These are phyloP conservation scores for Unio pictorum DNA, from an alignment of 2,888 invertebrate species.

Conservation along the genomic window DNA sequence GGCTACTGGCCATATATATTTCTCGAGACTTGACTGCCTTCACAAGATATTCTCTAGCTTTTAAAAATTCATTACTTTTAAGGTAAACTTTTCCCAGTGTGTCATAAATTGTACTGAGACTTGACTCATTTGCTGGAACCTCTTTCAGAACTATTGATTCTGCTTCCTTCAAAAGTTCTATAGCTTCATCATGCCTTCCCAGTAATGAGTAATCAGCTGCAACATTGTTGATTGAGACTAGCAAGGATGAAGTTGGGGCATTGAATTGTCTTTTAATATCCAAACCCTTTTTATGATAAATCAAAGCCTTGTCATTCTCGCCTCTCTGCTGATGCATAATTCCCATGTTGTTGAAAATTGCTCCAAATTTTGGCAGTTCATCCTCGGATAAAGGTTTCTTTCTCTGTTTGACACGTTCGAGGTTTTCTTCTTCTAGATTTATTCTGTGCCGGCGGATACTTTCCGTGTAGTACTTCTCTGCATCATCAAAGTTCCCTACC, in stretches of 20 bases:
- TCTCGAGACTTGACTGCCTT: constrained; percentile 20
- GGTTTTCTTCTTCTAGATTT: constrained; percentile 23
- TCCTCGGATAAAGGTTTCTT: neutral
- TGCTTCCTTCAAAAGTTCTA: constrained; percentile 24
- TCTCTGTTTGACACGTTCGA: neutral
- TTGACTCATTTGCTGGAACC: constrained; percentile 3
- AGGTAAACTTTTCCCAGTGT: constrained; percentile 21
- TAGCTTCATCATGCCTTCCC: constrained; percentile 20
- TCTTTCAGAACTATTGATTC: constrained; percentile 12
- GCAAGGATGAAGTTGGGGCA: constrained; percentile 27
- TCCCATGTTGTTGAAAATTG: constrained; percentile 46
- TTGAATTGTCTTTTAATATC: constrained; percentile 31
- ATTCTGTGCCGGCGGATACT: constrained; percentile 17
- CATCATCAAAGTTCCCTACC: constrained; percentile 40
- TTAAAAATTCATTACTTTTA: constrained; percentile 7
- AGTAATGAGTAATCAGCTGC: constrained; percentile 18
- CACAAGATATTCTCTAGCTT: constrained; percentile 16
- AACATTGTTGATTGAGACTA: constrained; percentile 39
- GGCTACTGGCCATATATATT: constrained; percentile 4
- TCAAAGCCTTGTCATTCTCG: constrained; percentile 30
- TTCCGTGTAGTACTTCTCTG: constrained; percentile 32
- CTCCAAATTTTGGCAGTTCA: constrained; percentile 25
- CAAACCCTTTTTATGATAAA: constrained; percentile 36
- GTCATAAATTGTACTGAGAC: constrained; percentile 14
- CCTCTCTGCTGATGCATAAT: constrained; percentile 38